Base-by-base conservation (phyloP, 1,140 invertebrate species). In the Pseudachorutes palmiensis region DNA sequence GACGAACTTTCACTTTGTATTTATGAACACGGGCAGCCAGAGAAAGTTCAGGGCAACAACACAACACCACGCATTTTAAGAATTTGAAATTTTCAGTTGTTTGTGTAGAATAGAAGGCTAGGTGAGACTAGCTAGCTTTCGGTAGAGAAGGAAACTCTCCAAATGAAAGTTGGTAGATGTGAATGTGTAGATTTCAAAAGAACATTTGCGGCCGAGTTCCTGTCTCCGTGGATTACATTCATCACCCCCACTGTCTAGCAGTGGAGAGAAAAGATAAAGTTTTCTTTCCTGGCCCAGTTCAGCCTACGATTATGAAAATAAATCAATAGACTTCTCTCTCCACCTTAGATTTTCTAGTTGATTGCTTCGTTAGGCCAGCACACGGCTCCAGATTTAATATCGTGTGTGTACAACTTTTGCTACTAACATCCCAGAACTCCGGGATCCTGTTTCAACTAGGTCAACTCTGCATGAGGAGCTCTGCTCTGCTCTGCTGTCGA, bases 1-100 rank as follows among this genome's bases (percentile, higher is more conserved):
- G 51, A 14, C 24, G 58, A 59, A 22, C 58, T 55, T 55, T 55
- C 51, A 55, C 51, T 55, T 55, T 55, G 9, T 55, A 55, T 55
- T 55, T 55, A 55, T 55, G 51, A 55, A n/a, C n/a, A n/a, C n/a
- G n/a, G n/a, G n/a, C n/a, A n/a, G n/a, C n/a, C n/a, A n/a, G n/a
- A 55, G 5, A 12, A 55, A 55, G 51, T 55, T 55, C 24, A 5
- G 5, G 36, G 19, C 36, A 41, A 41, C 36, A 41, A 41, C n/a
- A n/a, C n/a, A n/a, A n/a, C n/a, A n/a, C n/a, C n/a, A n/a, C n/a
- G n/a, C n/a, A n/a, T n/a, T n/a, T n/a, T n/a, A n/a, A n/a, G n/a
- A n/a, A n/a, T n/a, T n/a, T n/a, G n/a, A n/a, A n/a, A n/a, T n/a
- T n/a, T n/a, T n/a, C n/a, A n/a, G n/a, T n/a, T 41, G 5, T 41